These are phyloP conservation scores for Rhinopomastus cyanomelas DNA, from an alignment of 2,113 vertebrate genomes.

Conservation along the genomic window DNA sequence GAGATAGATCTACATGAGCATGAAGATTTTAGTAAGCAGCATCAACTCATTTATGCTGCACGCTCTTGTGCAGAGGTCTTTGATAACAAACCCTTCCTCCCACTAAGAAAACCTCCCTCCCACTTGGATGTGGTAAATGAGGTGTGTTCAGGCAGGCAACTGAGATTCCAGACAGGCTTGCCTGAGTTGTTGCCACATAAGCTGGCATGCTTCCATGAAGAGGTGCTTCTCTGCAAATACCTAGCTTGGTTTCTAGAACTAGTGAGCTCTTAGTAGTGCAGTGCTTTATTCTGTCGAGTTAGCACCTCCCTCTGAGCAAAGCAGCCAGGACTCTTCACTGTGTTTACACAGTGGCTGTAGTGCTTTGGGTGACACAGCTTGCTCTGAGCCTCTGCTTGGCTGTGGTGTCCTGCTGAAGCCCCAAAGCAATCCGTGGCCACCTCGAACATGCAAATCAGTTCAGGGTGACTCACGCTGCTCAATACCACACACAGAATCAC, in stretches of 20 bases:
- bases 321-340: neutral
- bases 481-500: neutral
- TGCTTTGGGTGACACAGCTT: neutral
- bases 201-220: neutral
- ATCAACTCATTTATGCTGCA: neutral
- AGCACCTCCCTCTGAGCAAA: neutral
- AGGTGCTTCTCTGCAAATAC: neutral
- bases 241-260: neutral
- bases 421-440: neutral
- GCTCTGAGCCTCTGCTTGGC: neutral
- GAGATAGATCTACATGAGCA: neutral
- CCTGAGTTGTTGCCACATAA: neutral
- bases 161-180: neutral
- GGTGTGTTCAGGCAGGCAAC: neutral
- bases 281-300: neutral
- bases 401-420: neutral
- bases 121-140: neutral
- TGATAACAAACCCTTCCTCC: neutral
- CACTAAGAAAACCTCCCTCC: neutral
- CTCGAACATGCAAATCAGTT: neutral
- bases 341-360: neutral
- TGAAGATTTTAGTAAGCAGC: neutral
- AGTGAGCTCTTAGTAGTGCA: neutral
- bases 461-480: neutral
- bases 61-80: neutral